Evolutionary conservation across 2,888 invertebrate species (phyloP), one percentile per base, ranked within the genome.

Genomic region (Apodemia duryi): DNA sequence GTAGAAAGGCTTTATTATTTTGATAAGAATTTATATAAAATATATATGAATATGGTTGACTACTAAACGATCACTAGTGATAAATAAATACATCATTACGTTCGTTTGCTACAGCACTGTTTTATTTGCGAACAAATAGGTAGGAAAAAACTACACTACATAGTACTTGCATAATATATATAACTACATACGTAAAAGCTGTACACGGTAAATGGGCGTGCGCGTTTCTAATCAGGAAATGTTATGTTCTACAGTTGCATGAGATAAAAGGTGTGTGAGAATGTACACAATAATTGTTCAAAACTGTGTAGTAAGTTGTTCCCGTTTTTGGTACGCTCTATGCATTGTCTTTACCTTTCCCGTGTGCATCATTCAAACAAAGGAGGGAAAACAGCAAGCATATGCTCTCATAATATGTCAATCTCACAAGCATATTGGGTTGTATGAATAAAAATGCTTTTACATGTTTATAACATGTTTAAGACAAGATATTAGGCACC

Each of bases 361-460:
- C 75, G 74, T 78, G 78, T 77, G 76, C 73, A 75, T 77, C 77
- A 46, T 43, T 64, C 35, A 78, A 79, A 85, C 80, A 81, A 85
- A 81, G 74, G 75, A 76, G 78, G 78, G 81, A 70, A 72, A 66
- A 78, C 32, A 60, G 60, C 60, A 13, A 60, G 60, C 60, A 32
- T 60, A 6, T 43, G 43, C 51, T 51, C 51, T 51, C 51, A 51
- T 21, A 35, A 3, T 35, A 21, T 21, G 35, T 60, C 35, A 35
- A 60, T 60, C 60, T 60, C 57, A 57, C 35, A 57, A 32, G 32
- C 13, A 35, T 13, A 54, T 29, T 29, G 29, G n/a, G 29, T 29
- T 29, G 49, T 2, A 49, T 49, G 21, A 49, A 21, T 21, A 1
- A 49, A 49, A 49, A 49, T 1, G n/a, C 21, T 21, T 7, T 49